Evolutionary conservation across 92 coral and sea anemone genomes (phyloP), one percentile per base, ranked within the genome.

Genomic region (Porites divaricata): DNA sequence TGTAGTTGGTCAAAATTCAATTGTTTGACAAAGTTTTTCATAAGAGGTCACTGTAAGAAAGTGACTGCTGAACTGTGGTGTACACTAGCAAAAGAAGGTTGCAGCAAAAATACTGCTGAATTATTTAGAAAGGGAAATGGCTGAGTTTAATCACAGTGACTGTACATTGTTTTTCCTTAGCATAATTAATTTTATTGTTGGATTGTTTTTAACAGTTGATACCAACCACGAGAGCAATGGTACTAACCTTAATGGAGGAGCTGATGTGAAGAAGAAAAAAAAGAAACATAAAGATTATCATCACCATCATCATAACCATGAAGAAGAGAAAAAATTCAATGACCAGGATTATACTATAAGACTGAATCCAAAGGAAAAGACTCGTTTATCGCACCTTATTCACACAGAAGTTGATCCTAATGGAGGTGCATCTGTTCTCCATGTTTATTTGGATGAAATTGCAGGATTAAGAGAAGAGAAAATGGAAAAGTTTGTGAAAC

Each of bases 231-330:
- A 89, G 26, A 83, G 65, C 64, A 85, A 85, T 65, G 57, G 59
- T 24, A 15, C 72, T 16, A 82, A 48, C 63, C 72, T 73, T 25
- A 82, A 91, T 28, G 88, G 93, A 53, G 85, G 69, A 14, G 58
- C 89, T 59, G 91, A 84, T 70, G 82, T 80, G 59, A 92, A 91
- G 63, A 93, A 87, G 70, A 96, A 96, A 62, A 95, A 90, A 85
- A 96, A 94, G 90, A 97, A 96, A 69, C 94, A 97, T 79, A 95
- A 95, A 77, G 93, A 91, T 67, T 92, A 93, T 52, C 97, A 92
- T 51, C 92, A 93, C 59, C 83, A 90, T 63, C 91, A 89, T 77
- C 65, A 62, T 51, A 88, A 88, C 83, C 78, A 70, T 24, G 86
- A 83, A 28, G 92, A 85, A 80, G 94, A 93, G 77, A 77, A 76